Conservation (phyloP, 2,888 invertebrate species). For the Nymphalis polychloros region DNA sequence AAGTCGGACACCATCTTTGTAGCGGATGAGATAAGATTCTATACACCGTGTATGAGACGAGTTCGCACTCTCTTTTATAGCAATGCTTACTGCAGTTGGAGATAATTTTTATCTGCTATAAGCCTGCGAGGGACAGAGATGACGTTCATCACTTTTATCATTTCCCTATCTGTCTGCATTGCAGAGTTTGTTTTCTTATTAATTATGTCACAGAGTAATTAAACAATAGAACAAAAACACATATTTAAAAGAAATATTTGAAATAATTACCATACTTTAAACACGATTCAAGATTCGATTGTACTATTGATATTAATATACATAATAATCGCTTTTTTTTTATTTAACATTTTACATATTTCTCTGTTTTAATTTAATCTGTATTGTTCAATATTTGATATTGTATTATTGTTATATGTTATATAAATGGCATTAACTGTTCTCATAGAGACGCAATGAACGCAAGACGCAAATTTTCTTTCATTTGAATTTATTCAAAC, state of each 20-base stretch:
- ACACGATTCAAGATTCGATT: too few species aligned
- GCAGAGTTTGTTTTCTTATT: constrained; percentile 40
- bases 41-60: constrained; percentile 21
- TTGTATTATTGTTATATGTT: not conserved
- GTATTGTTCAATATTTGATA: not conserved
- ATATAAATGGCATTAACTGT: not conserved
- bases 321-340: too few species aligned
- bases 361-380: constrained; percentile 6
- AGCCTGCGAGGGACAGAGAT: constrained; percentile 25
- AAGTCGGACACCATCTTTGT: constrained; percentile 88
- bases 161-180: constrained; percentile 47
- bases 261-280: not conserved
- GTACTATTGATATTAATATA: too few species aligned
- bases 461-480: too few species aligned
- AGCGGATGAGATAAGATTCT: constrained; percentile 9
- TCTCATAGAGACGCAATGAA: not conserved
- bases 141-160: constrained; percentile 43
- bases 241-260: not conserved
- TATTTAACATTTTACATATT: too few species aligned
- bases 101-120: constrained; percentile 31
- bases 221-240: not conserved
- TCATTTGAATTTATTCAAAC: too few species aligned
- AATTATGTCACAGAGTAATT: constrained; percentile 12
- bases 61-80: constrained; percentile 35
- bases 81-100: constrained; percentile 28